Conservation (phyloP, 2,888 invertebrate species). For the Achlya flavicornis region DNA sequence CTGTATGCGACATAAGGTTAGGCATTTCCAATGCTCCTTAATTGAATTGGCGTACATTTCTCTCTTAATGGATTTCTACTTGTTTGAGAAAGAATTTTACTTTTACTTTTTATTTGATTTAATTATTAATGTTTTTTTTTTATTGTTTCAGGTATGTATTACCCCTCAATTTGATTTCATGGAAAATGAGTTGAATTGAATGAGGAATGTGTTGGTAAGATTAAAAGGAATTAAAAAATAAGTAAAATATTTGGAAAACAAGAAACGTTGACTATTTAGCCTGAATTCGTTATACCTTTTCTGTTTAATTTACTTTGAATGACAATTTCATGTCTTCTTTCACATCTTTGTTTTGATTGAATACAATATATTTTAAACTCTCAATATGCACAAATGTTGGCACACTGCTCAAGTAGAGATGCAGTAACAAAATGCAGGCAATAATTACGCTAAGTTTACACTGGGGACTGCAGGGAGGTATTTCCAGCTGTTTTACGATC, state of each 20-base stretch:
- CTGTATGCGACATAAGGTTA: slow-evolving; percentile 26
- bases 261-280: background rate
- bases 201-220: background rate
- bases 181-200: too few relatives aligned
- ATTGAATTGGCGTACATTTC: background rate
- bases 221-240: background rate
- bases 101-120: background rate
- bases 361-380: background rate
- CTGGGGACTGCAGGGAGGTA: slow-evolving; percentile 27
- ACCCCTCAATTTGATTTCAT: background rate
- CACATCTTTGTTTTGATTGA: too few relatives aligned
- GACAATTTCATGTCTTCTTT: too few relatives aligned
- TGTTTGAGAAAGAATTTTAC: background rate
- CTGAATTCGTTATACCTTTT: background rate
- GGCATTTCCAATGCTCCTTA: background rate
- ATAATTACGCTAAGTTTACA: slow-evolving; percentile 8
- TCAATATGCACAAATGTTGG: background rate
- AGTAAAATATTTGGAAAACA: too few relatives aligned
- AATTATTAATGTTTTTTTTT: background rate
- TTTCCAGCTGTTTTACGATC: slow-evolving; percentile 53
- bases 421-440: background rate
- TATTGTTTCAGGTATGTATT: slow-evolving; percentile 1
- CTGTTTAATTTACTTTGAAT: too few relatives aligned
- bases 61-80: background rate
- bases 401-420: background rate